phyloP scores from a whole-genome alignment of 2,113 vertebrate species.

The Malaclemys terrapin region DNA sequence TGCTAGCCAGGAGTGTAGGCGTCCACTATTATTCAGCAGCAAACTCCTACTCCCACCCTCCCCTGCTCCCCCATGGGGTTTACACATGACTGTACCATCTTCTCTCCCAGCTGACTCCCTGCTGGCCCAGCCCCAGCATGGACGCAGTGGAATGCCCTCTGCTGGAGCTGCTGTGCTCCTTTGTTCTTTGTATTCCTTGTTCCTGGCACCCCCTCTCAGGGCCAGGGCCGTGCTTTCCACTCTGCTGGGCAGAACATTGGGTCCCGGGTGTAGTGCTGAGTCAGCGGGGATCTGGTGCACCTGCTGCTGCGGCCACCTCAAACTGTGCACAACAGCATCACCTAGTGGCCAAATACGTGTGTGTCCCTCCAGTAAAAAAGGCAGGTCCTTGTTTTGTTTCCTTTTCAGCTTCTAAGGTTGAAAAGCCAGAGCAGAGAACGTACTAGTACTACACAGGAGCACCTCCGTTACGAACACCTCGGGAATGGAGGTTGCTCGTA shows the following conservation, averaged over 20 bases:
- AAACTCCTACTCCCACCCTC: background rate
- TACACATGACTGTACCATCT: background rate
- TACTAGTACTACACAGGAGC: too few species aligned
- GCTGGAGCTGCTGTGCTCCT: background rate
- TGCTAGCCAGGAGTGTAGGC: background rate
- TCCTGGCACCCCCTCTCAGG: background rate
- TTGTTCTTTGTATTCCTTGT: background rate
- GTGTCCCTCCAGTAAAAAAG: background rate
- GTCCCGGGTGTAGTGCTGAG: background rate
- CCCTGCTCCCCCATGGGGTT: background rate
- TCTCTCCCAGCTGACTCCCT: background rate
- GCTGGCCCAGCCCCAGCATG: background rate
- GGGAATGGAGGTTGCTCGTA: too few species aligned
- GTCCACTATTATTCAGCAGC: background rate
- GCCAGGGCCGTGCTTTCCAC: background rate
- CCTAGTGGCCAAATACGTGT: background rate
- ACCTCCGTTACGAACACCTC: too few species aligned
- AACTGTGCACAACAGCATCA: background rate
- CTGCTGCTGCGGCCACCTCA: background rate
- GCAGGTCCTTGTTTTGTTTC: background rate
- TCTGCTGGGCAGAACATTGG: background rate
- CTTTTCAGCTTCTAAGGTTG: background rate
- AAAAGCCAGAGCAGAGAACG: background rate
- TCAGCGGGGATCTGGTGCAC: background rate
- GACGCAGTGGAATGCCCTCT: background rate